Base-by-base conservation (phyloP, 2,797 vertebrate species). In the Schizothorax lantsangensis region DNA sequence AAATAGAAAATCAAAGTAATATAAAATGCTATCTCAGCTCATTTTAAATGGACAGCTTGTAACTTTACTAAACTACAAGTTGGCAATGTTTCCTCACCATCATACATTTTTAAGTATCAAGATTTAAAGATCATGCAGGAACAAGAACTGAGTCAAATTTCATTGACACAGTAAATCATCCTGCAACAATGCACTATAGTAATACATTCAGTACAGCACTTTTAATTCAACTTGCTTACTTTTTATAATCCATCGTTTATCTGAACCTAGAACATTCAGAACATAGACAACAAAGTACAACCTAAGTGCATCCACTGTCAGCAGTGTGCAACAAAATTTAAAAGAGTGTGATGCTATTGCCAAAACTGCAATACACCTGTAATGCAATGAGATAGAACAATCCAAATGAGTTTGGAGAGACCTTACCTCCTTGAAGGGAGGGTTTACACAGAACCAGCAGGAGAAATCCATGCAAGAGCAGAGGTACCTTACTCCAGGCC, bases 361-460 rank as follows among this genome's bases (percentile, higher is more conserved):
- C 62, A 82, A 79, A 72, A 78, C n/a, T 72, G 66, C 75, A 73
- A 2, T 43, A 66, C 80, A 89, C 78, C 84, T 83, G 84, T 43
- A 81, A 83, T 40, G 4, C 69, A 68, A 75, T 30, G 26, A 85
- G 45, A 85, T 6, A 59, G 49, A 84, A 75, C 40, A 62, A 7
- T 23, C 21, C 14, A 26, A 79, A 68, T 36, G 8, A 75, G 38
- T 78, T 45, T 71, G 33, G 21, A 74, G 57, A 40, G 33, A 57
- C 91, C 98, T 96, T 96, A 98, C 97, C 98, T 98, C 98, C 97
- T 93, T 97, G 97, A 93, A 96, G 94, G 57, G 97, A 96, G 69
- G 96, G 95, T 90, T 94, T 95, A 95, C 91, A 95, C 94, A 96
- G 92, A 95, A 93, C 91, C 91, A 98, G 92, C 91, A 98, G 95